phyloP scores from a whole-genome alignment of 2,888 invertebrate species.

The Mayetiola destructor region DNA sequence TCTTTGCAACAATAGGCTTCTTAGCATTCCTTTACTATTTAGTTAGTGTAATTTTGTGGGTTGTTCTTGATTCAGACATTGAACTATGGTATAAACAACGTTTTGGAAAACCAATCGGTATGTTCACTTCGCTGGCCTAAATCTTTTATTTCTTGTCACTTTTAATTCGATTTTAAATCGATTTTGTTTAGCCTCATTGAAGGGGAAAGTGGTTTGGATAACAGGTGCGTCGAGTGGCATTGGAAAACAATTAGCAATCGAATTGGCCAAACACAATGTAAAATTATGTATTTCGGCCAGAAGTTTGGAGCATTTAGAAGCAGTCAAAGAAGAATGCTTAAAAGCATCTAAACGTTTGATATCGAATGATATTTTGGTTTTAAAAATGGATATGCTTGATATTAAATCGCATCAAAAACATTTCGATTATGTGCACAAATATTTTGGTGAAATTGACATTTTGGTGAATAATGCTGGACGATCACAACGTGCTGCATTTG shows the following conservation, averaged over 20 bases:
- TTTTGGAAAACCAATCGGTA: slow-evolving; percentile 46
- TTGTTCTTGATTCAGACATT: slow-evolving; percentile 46
- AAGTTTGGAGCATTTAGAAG: slow-evolving; percentile 43
- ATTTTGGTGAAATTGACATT: slow-evolving; percentile 60
- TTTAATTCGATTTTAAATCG: neutral
- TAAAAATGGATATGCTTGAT: slow-evolving; percentile 53
- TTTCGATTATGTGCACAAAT: slow-evolving; percentile 45
- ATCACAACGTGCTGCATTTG: slow-evolving; percentile 60
- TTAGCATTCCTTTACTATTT: slow-evolving; percentile 36
- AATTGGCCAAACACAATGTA: slow-evolving; percentile 48
- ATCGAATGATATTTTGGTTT: slow-evolving; percentile 47
- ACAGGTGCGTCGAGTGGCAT: slow-evolving; percentile 77
- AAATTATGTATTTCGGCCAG: slow-evolving; percentile 55
- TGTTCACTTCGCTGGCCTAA: slow-evolving; percentile 22
- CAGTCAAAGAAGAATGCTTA: slow-evolving; percentile 50
- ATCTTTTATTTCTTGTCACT: neutral
- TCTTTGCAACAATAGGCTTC: slow-evolving; percentile 29
- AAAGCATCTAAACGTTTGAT: slow-evolving; percentile 25
- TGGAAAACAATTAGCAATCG: slow-evolving; percentile 56
- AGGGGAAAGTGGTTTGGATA: slow-evolving; percentile 65
- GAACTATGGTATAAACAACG: slow-evolving; percentile 42
- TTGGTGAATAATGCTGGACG: slow-evolving; percentile 70
- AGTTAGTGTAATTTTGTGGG: slow-evolving; percentile 37
- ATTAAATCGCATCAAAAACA: slow-evolving; percentile 43
- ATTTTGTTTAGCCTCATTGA: slow-evolving; percentile 34